Evolutionary conservation across 2,113 vertebrate genomes (phyloP).

Genomic region (Ochotona princeps): DNA sequence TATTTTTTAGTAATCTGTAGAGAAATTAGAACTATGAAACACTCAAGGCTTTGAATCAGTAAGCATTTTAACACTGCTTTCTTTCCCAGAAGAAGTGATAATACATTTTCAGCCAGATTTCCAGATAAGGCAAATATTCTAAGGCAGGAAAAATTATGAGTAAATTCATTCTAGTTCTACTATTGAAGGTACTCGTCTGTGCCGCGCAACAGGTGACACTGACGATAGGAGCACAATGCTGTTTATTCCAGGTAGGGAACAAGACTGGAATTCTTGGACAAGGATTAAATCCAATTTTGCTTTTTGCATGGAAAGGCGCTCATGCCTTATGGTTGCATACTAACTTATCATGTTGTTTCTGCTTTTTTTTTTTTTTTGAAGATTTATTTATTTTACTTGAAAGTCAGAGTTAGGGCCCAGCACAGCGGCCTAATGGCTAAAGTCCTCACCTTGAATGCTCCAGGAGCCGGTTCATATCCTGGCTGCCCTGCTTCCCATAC

Average conservation of each 20-base stretch:
- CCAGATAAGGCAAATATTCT: not conserved
- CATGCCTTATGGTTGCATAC: rapidly evolving
- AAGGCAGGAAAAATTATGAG: not conserved
- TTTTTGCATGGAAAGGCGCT: not conserved
- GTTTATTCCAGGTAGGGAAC: not conserved
- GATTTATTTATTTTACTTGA: no score
- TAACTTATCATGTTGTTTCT: no score
- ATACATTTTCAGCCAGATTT: not conserved
- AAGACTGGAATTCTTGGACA: not conserved
- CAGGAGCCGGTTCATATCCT: no score
- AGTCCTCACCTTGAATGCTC: no score
- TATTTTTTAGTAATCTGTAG: not conserved
- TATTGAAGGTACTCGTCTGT: not conserved
- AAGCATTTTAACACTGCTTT: not conserved
- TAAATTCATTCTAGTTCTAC: not conserved
- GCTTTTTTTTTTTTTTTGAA: no score
- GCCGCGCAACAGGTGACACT: not conserved
- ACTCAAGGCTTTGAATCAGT: not conserved
- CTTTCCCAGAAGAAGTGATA: not conserved
- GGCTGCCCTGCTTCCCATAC: no score
- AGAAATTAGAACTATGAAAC: conserved; percentile 23
- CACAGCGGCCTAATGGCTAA: no score
- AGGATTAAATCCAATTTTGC: not conserved
- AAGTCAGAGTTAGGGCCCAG: no score
- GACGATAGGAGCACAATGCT: not conserved